These are phyloP conservation scores for Pteropus rufus DNA, from an alignment of 2,797 vertebrate genomes.

Conservation along the genomic window DNA sequence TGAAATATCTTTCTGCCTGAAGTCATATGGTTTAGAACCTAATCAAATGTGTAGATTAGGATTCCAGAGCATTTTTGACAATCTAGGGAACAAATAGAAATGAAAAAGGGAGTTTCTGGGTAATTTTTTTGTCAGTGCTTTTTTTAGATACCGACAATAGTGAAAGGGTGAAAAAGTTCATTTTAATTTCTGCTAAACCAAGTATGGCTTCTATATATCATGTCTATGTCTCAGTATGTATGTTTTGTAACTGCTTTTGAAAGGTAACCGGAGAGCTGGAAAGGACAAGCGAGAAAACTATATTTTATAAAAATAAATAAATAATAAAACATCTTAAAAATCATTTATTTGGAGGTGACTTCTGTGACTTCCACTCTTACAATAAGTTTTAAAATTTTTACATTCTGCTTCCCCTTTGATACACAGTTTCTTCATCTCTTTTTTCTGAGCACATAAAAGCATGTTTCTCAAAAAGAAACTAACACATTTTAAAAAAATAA, in stretches of 20 bases:
- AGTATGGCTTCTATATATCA: not conserved
- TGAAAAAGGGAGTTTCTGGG: not conserved
- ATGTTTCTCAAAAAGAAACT: not conserved
- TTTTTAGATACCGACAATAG: conserved; percentile 29
- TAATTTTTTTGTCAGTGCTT: conserved; percentile 43
- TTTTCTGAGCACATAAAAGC: not conserved
- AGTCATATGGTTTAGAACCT: conserved; percentile 63
- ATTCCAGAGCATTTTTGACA: conserved; percentile 69
- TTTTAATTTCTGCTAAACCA: conserved; percentile 53
- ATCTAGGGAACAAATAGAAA: conserved; percentile 5
- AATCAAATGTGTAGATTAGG: conserved; percentile 67
- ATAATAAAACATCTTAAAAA: not conserved
- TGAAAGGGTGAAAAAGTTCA: not conserved
- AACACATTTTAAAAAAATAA: not conserved
- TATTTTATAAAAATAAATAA: not conserved
- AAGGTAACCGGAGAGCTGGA: not conserved
- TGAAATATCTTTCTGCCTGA: conserved; percentile 69
- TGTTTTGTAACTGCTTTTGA: conserved; percentile 11
- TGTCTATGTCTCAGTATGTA: not conserved
- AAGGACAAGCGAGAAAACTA: not conserved
- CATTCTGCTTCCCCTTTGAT: not conserved
- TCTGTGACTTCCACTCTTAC: not conserved
- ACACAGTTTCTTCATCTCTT: not conserved
- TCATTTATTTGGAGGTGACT: not conserved
- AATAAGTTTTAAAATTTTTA: not conserved